These are phyloP conservation scores for Drosophila orosa DNA, from an alignment of 1,140 invertebrate genomes.

Conservation along the genomic window DNA sequence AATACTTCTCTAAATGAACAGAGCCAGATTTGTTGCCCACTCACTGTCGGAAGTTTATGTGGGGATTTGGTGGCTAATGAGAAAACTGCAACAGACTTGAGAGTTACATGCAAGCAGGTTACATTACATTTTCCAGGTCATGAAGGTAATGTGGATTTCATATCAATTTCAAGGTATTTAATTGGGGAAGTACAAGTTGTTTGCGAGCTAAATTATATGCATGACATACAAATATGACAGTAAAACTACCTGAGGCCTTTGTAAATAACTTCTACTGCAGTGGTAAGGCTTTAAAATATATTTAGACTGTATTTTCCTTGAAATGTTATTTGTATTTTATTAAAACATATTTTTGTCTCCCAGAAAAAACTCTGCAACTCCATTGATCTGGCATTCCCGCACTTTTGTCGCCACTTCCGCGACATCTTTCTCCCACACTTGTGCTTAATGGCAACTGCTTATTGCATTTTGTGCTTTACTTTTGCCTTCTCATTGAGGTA, in stretches of 20 bases:
- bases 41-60: conserved; percentile 52
- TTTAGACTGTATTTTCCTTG: neutral
- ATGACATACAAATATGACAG: neutral
- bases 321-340: neutral
- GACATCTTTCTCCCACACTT: conserved; percentile 47
- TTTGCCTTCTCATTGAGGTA: conserved; percentile 64
- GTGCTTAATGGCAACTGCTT: conserved; percentile 71
- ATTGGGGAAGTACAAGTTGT: neutral
- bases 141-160: neutral
- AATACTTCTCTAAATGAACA: neutral
- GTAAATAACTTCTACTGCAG: neutral
- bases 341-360: neutral
- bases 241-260: neutral
- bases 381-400: neutral
- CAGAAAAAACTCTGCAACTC: neutral
- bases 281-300: no score
- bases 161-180: neutral
- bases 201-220: neutral
- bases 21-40: conserved; percentile 40
- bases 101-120: neutral
- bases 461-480: conserved; percentile 72
- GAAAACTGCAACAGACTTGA: conserved; percentile 61
- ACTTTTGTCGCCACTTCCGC: neutral
- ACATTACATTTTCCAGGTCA: conserved; percentile 3
- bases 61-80: conserved; percentile 67